Percentiles rank a stretch among this genome's conserved stretches.
These are phyloP conservation scores for Cariama cristata DNA, from an alignment of 2,113 vertebrate species.

Conservation along the genomic window DNA sequence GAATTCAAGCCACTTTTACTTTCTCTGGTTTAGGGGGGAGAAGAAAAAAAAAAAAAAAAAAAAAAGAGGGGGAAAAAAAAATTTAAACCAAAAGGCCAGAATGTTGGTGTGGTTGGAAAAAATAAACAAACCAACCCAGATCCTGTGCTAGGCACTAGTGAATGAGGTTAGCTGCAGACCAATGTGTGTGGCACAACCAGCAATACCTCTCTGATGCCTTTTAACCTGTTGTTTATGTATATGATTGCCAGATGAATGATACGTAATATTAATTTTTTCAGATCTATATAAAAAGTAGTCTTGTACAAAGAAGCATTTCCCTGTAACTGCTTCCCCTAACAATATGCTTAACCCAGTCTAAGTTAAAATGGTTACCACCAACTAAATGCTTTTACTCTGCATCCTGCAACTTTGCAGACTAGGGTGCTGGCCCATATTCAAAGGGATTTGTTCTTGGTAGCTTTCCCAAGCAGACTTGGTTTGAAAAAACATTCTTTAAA, in stretches of 20 bases:
- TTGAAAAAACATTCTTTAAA: background rate
- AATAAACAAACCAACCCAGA: background rate
- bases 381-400: background rate
- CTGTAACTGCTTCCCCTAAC: background rate
- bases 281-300: background rate
- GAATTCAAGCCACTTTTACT: background rate
- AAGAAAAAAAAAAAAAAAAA: background rate
- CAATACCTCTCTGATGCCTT: background rate
- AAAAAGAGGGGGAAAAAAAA: no score
- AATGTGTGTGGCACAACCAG: background rate
- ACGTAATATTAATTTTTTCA: background rate
- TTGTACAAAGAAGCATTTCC: background rate
- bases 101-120: no score
- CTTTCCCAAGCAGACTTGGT: conserved; percentile 20
- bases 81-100: no score
- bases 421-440: background rate
- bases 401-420: background rate
- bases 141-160: background rate
- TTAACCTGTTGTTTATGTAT: background rate
- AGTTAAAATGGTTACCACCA: background rate
- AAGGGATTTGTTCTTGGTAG: conserved; percentile 19
- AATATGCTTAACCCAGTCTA: background rate
- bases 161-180: background rate
- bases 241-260: background rate
- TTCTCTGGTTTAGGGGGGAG: background rate